Conservation (phyloP, 2,888 invertebrate species). For the Lycaena phlaeas region DNA sequence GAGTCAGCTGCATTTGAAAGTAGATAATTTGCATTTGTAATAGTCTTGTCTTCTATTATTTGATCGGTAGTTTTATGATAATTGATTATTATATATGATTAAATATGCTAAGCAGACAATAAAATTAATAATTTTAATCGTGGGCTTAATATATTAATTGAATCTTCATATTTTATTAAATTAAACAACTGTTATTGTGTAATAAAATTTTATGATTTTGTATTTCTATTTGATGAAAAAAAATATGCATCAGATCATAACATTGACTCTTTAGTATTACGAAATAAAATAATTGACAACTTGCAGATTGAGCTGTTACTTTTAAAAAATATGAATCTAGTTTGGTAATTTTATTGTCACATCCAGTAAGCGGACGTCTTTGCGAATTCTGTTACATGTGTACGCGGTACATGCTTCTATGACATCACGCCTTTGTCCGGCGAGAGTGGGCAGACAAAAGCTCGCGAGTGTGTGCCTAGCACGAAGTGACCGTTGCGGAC, state of each 20-base stretch:
- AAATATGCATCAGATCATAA: not conserved
- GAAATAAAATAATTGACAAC: too few species aligned
- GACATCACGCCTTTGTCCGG: slow-evolving; percentile 63
- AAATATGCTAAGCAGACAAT: slow-evolving; percentile 4
- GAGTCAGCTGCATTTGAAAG: slow-evolving; percentile 5
- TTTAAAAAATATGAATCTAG: too few species aligned
- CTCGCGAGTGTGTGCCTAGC: slow-evolving; percentile 30
- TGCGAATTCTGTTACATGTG: slow-evolving; percentile 18
- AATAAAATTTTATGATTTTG: not conserved
- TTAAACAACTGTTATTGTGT: not conserved
- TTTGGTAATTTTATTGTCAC: slow-evolving; percentile 11
- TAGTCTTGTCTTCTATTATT: not conserved
- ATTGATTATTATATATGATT: slow-evolving; percentile 2
- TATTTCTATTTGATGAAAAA: not conserved
- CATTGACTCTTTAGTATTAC: too few species aligned
- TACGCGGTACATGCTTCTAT: slow-evolving; percentile 37
- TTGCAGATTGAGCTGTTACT: too few species aligned
- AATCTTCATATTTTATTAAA: slow-evolving; percentile 6
- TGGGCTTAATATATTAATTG: not conserved
- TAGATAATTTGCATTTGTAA: slow-evolving; percentile 4
- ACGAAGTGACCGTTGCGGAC: slow-evolving; percentile 26
- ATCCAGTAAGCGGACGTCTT: slow-evolving; percentile 20
- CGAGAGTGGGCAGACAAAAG: slow-evolving; percentile 61
- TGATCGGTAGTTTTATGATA: not conserved
- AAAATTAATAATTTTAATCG: not conserved